Evolutionary conservation across 2,888 invertebrate genomes (phyloP), one percentile per base, ranked within the genome.

Genomic region (Resseliella maxima): DNA sequence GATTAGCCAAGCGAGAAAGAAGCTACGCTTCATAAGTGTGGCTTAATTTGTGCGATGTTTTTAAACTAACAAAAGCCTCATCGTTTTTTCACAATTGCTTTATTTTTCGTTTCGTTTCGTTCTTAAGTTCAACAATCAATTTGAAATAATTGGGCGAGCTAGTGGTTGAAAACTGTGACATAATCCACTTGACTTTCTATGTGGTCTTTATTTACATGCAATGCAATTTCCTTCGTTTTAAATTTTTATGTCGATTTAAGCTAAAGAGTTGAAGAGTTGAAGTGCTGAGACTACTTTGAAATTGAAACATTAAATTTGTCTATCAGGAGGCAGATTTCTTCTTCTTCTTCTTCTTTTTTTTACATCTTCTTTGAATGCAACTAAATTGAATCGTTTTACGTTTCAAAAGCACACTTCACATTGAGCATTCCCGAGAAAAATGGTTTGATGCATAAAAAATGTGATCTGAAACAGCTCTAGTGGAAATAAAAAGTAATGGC

Each of bases 401-500:
- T 72, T 72, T 72, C 72, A 15, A 72, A 31, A 31, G 72, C 72
- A n/a, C n/a, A 72, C 72, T 72, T 72, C 72, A 72, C 72, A 27
- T 59, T n/a, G 59, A 59, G 27, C 2, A 50, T 50, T 2, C 2
- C 21, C 24, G 59, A 27, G 59, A 59, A 59, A 72, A 72, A 72
- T 72, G 72, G 72, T 72, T 2, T 31, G 31, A 72, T 72, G 31
- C 72, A 31, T 72, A 72, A 72, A 72, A 72, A 72, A 72, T 72
- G 72, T 35, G 72, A 72, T 72, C 15, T n/a, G 72, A 72, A 72
- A 72, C 72, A 72, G 72, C 31, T 72, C 72, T 72, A 72, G 72
- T 72, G 72, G 72, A 72, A 72, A 72, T 72, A 72, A 72, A 72
- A 72, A 31, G 31, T 72, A 72, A 72, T 72, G 72, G 72, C 72